A percentile compares a stretch with the other conserved stretches of the same genome.
Conservation (phyloP, 2,113 vertebrate genomes). For the Phrynosoma platyrhinos region DNA sequence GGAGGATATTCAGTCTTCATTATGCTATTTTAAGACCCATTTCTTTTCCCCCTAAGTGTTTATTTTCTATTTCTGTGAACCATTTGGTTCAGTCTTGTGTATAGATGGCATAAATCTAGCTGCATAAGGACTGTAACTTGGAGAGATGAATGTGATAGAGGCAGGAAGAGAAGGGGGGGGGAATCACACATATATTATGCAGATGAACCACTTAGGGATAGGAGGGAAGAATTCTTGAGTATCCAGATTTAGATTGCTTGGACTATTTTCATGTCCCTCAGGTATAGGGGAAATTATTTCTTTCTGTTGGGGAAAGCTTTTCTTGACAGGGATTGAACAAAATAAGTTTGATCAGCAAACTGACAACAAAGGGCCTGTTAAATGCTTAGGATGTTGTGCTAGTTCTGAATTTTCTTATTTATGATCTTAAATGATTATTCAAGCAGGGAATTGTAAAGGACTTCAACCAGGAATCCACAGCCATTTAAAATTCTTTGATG, state of each 20-base stretch:
- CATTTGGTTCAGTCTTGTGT: background rate
- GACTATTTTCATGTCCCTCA: background rate
- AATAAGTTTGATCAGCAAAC: background rate
- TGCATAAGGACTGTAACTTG: too few relatives aligned
- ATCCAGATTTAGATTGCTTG: background rate
- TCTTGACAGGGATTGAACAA: background rate
- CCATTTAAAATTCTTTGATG: slow-evolving; percentile 7
- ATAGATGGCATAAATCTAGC: too few relatives aligned
- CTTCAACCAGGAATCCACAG: background rate
- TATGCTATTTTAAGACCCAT: background rate
- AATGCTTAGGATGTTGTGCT: background rate
- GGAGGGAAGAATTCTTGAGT: too few relatives aligned
- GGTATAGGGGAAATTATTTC: background rate
- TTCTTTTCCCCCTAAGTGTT: background rate
- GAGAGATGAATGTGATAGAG: background rate
- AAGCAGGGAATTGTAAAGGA: background rate
- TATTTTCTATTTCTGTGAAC: background rate
- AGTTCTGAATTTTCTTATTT: slow-evolving; percentile 14
- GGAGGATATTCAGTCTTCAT: background rate
- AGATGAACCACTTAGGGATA: background rate
- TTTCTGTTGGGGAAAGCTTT: background rate
- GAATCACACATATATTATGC: too few relatives aligned
- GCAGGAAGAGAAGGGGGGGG: background rate
- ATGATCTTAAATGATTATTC: slow-evolving; percentile 16
- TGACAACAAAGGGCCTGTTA: background rate